Percentiles rank a stretch among this genome's conserved stretches.
phyloP scores from a whole-genome alignment of 53 echinoderm and acorn worm species.

The Hippasteria phrygiana region DNA sequence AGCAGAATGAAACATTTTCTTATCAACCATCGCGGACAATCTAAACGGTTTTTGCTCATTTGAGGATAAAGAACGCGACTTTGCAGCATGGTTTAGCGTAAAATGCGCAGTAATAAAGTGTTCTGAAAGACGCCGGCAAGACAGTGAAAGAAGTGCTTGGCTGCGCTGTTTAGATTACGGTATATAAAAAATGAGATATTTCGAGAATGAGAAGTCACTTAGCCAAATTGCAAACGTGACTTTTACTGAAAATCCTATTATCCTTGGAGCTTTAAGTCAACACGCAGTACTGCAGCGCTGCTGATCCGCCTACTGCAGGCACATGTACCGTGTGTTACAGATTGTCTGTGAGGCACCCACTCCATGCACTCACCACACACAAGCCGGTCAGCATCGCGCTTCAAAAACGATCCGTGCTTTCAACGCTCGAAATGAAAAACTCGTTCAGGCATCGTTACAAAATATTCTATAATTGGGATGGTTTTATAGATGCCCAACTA shows the following conservation, averaged over 20 bases:
- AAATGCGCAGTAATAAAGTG: too few relatives aligned
- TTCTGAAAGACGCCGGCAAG: not conserved
- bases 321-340: not conserved
- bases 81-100: too few relatives aligned
- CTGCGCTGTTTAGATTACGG: not conserved
- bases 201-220: conserved; percentile 9
- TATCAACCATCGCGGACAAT: too few relatives aligned
- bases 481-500: too few relatives aligned
- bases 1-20: too few relatives aligned
- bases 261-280: conserved; percentile 15
- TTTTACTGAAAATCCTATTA: conserved; percentile 24
- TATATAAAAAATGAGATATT: not conserved
- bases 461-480: too few relatives aligned
- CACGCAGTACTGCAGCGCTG: not conserved
- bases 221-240: conserved; percentile 54
- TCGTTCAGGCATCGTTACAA: too few relatives aligned
- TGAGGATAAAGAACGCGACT: too few relatives aligned
- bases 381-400: not conserved
- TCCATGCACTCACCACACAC: not conserved
- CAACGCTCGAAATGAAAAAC: too few relatives aligned
- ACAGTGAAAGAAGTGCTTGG: not conserved
- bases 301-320: not conserved
- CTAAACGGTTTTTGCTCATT: too few relatives aligned
- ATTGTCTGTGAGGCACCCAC: too few relatives aligned
- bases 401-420: not conserved